Percentiles rank a stretch among this genome's conserved stretches.
Conservation (phyloP, 2,888 invertebrate species). For the Cataglyphis albicans region DNA sequence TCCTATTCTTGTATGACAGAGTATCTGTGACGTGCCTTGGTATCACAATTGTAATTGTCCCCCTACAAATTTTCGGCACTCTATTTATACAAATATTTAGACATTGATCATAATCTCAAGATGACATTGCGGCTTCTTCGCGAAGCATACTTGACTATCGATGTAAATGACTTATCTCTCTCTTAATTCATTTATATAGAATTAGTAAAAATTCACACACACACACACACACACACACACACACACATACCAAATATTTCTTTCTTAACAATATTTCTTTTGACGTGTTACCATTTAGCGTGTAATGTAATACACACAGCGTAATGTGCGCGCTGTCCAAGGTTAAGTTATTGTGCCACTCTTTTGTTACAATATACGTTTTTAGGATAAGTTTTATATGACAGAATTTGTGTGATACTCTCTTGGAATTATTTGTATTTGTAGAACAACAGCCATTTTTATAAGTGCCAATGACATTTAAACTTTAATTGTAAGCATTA, state of each 20-base stretch:
- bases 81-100: not conserved
- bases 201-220: not conserved
- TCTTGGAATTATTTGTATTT: slow-evolving; percentile 18
- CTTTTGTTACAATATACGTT: not conserved
- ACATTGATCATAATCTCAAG: not conserved
- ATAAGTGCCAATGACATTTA: slow-evolving; percentile 35
- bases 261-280: not conserved
- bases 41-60: slow-evolving; percentile 8
- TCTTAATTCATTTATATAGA: not conserved
- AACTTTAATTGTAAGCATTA: slow-evolving; percentile 14
- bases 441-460: slow-evolving; percentile 11
- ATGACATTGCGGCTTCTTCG: not conserved
- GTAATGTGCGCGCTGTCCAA: not conserved
- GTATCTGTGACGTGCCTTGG: slow-evolving; percentile 13
- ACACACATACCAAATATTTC: not conserved
- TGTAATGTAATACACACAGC: not conserved
- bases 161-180: slow-evolving; percentile 7
- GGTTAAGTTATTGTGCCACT: not conserved
- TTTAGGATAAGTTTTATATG: slow-evolving; percentile 4
- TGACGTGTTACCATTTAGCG: slow-evolving; percentile 4
- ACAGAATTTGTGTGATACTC: slow-evolving; percentile 41
- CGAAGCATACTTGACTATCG: not conserved
- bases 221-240: not conserved
- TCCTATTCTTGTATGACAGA: slow-evolving; percentile 5
- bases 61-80: not conserved